Base-by-base conservation (phyloP, 1,140 invertebrate species). In the Idris sp. region DNA sequence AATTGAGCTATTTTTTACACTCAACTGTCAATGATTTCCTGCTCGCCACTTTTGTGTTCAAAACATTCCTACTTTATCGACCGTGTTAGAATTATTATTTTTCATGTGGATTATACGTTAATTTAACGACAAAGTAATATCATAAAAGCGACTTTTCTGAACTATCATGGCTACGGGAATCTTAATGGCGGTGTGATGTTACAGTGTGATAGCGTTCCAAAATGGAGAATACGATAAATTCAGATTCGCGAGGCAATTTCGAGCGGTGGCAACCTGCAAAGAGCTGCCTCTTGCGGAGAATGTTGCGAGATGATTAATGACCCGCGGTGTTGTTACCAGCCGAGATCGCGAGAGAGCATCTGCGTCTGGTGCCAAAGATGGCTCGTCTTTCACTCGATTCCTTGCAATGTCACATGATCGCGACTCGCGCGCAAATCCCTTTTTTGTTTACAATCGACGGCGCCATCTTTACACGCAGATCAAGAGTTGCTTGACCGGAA, bases 281-380 rank as follows among this genome's bases (percentile, higher is more conserved):
- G 54, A 74, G 64, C 69, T 59, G 61, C 46, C 54, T 44, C 38
- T 49, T 35, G 43, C 53, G 10, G 40, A 54, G 54, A 61, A 59
- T 64, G 74, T 76, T 64, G 46, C 53, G 65, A 48, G 67, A 76
- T 72, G 74, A 76, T 76, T 76, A 71, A 71, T 72, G 67, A 67
- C 40, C 46, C n/a, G n/a, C n/a, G n/a, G 8, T 40, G 18, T 31
- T 48, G 35, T 72, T 49, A 61, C 46, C 38, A 46, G 33, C 41
- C 51, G 46, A 41, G 59, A 58, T 46, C 58, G 58, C 31, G 59
- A 65, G n/a, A n/a, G 56, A 54, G 65, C 73, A 76, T 65, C 73
- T 76, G 65, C 48, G 54, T 28, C 54, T 56, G 46, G 59, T 76
- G 65, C 54, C 65, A 76, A 76, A 76, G 65, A 76, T 71, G 65